A percentile compares a stretch with the other conserved stretches of the same genome.
Conservation (phyloP, 1,140 invertebrate species). For the Brachionus sp. region DNA sequence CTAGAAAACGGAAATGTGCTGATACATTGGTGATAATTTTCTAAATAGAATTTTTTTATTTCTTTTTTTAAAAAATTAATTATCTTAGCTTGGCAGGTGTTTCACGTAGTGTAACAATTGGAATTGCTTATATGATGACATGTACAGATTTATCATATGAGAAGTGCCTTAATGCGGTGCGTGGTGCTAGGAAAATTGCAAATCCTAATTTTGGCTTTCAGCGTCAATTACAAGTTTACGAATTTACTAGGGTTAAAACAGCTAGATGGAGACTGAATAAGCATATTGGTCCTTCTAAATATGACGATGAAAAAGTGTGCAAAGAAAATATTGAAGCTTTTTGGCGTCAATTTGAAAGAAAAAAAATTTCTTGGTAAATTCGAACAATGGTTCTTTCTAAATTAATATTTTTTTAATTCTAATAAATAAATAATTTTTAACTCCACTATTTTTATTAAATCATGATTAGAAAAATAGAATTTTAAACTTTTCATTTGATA, state of each 20-base stretch:
- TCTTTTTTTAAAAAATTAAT: background rate
- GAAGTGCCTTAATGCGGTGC: slow-evolving; percentile 83
- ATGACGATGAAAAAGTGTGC: slow-evolving; percentile 40
- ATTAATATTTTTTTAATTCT: background rate
- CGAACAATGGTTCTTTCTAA: background rate
- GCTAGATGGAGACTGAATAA: slow-evolving; percentile 16
- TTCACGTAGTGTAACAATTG: slow-evolving; percentile 89
- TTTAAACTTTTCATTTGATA: too few species aligned
- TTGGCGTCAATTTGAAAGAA: slow-evolving; percentile 35
- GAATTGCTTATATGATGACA: slow-evolving; percentile 90
- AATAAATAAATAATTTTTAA: background rate
- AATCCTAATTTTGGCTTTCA: slow-evolving; percentile 94
- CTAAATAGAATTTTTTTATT: background rate
- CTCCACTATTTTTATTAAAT: too few species aligned
- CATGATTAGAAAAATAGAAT: too few species aligned
- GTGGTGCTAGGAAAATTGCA: slow-evolving; percentile 79
- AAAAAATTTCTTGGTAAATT: slow-evolving; percentile 12
- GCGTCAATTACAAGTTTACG: slow-evolving; percentile 85
- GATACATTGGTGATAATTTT: slow-evolving; percentile 77
- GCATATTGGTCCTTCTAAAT: slow-evolving; percentile 33
- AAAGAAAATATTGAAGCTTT: slow-evolving; percentile 31
- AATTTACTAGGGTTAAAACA: slow-evolving; percentile 55
- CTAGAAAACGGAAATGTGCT: slow-evolving; percentile 82
- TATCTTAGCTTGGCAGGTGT: slow-evolving; percentile 81
- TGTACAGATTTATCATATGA: slow-evolving; percentile 82